Percentiles rank a stretch among this genome's conserved stretches.
Evolutionary conservation across 2,113 vertebrate species (phyloP).

Genomic region (Saimiri boliviensis): DNA sequence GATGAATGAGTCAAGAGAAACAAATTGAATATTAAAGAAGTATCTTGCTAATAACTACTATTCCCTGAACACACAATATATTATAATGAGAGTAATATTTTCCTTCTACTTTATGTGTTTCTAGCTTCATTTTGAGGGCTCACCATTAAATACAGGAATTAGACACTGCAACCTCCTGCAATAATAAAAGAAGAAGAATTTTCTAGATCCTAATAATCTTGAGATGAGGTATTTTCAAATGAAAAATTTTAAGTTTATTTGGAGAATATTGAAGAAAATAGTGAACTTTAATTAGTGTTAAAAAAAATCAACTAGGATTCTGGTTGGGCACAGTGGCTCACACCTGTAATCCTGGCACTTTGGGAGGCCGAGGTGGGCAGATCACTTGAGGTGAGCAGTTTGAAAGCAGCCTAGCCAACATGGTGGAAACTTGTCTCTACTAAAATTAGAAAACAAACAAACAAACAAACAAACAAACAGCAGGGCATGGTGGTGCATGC

Average conservation of each 20-base stretch:
- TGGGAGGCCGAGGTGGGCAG: too few relatives aligned
- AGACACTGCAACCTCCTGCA: accelerated
- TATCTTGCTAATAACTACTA: background rate
- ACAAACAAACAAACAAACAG: too few relatives aligned
- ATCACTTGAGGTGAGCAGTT: too few relatives aligned
- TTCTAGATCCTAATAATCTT: background rate
- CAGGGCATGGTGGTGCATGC: too few relatives aligned
- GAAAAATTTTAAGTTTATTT: background rate
- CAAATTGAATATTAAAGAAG: conserved; percentile 22
- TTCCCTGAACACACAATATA: background rate
- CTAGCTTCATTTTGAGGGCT: background rate
- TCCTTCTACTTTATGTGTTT: background rate
- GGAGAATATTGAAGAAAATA: background rate
- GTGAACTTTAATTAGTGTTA: background rate
- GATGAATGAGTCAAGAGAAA: background rate
- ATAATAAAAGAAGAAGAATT: background rate
- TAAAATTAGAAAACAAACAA: too few relatives aligned
- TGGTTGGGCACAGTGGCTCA: too few relatives aligned
- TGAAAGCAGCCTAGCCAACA: too few relatives aligned
- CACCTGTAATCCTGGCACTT: too few relatives aligned
- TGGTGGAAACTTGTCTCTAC: too few relatives aligned
- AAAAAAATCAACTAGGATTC: background rate
- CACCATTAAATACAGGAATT: background rate
- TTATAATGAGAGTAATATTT: background rate
- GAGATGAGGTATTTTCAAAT: background rate